These are phyloP conservation scores for Mythimna pallens DNA, from an alignment of 2,888 invertebrate genomes.

Conservation along the genomic window DNA sequence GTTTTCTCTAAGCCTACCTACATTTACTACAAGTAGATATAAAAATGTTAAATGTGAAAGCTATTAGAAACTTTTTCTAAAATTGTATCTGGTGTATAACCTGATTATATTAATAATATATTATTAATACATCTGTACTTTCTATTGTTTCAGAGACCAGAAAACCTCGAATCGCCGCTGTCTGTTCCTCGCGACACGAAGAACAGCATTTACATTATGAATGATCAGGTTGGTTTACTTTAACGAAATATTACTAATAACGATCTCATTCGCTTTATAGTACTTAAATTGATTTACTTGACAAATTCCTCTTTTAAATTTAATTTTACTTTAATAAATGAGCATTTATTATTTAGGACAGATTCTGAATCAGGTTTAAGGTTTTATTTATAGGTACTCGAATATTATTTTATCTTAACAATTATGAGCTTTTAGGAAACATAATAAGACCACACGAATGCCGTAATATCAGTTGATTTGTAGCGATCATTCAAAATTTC, in stretches of 20 bases:
- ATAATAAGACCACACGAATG: neutral
- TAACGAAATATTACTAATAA: neutral
- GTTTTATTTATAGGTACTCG: neutral
- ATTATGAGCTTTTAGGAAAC: neutral
- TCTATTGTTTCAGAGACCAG: conserved; percentile 93
- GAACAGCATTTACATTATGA: conserved; percentile 93
- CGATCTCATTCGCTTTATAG: neutral
- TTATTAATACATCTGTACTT: conserved; percentile 39
- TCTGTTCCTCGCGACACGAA: conserved; percentile 93
- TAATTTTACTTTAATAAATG: neutral
- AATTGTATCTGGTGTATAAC: conserved; percentile 3
- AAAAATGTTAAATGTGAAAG: conserved; percentile 30
- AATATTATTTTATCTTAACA: neutral
- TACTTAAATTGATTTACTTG: too few species aligned
- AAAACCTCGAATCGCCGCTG: conserved; percentile 93
- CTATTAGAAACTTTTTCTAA: conserved; percentile 23
- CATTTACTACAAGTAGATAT: neutral
- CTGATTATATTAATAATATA: conserved; percentile 5
- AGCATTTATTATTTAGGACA: neutral
- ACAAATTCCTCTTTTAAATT: neutral
- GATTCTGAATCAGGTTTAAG: neutral
- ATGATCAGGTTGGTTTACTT: conserved; percentile 92
- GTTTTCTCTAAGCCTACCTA: conserved; percentile 33
- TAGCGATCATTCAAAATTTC: conserved; percentile 1
- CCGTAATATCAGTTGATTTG: neutral